phyloP scores from a whole-genome alignment of 2,888 invertebrate genomes.

The Iphiclides podalirius region DNA sequence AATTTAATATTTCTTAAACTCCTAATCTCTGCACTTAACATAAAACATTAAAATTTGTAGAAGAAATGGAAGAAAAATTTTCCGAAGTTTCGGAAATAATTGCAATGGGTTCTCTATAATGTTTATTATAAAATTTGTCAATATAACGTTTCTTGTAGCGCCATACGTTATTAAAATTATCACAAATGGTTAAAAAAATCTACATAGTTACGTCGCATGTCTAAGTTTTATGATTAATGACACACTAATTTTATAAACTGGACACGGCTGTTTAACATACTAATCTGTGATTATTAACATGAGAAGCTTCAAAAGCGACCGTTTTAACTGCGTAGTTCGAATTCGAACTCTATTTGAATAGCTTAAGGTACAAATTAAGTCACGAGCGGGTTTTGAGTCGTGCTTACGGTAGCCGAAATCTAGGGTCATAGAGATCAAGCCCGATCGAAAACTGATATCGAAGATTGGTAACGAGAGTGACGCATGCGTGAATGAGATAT shows the following conservation, averaged over 20 bases:
- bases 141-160: no score
- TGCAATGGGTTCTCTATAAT: no score
- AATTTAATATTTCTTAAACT: no score
- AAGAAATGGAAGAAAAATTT: no score
- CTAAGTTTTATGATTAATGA: conserved; percentile 42
- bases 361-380: conserved; percentile 37
- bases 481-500: conserved; percentile 76
- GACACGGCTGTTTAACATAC: conserved; percentile 61
- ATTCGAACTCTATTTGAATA: conserved; percentile 30
- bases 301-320: conserved; percentile 52
- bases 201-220: no score
- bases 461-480: conserved; percentile 64
- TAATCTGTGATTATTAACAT: conserved; percentile 72
- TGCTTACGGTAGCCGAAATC: conserved; percentile 76
- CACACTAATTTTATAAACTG: conserved; percentile 44
- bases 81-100: no score
- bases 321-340: conserved; percentile 25
- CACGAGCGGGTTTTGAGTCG: conserved; percentile 49
- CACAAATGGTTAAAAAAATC: no score
- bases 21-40: no score
- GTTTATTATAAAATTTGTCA: neutral
- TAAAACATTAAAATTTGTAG: no score
- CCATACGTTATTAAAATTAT: no score
- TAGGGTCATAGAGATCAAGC: conserved; percentile 74
- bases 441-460: conserved; percentile 76